Evolutionary conservation across 2,797 vertebrate genomes (phyloP).

Genomic region (Lepilemur septentrionalis): DNA sequence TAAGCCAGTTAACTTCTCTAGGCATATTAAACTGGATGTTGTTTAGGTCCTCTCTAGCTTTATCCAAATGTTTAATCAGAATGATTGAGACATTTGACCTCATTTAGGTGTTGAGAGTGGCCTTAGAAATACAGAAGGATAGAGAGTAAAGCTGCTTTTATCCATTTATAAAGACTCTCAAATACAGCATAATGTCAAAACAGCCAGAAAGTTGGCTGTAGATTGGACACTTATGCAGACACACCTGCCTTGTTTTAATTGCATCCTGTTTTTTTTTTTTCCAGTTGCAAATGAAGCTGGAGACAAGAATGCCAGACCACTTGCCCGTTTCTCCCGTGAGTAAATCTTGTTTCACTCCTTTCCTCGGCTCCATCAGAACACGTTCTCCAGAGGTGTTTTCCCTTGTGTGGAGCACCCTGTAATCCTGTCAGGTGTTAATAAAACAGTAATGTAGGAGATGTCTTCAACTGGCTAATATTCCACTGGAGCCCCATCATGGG

Average conservation of each 20-base stretch:
- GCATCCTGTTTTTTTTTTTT: constrained; percentile 53
- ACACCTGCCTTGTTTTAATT: neutral
- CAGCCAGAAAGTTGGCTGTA: rapidly evolving
- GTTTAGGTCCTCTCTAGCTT: neutral
- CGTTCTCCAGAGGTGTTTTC: neutral
- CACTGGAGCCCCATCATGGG: rapidly evolving
- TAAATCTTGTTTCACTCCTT: constrained; percentile 59
- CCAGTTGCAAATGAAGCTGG: constrained; percentile 95
- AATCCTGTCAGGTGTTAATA: neutral
- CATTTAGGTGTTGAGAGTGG: neutral
- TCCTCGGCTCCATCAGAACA: neutral
- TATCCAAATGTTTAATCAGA: neutral
- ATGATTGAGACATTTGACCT: neutral
- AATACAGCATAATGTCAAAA: neutral
- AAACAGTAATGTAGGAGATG: neutral
- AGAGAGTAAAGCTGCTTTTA: neutral
- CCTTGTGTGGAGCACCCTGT: rapidly evolving
- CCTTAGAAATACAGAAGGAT: neutral
- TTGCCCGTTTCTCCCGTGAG: constrained; percentile 93
- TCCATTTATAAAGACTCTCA: neutral
- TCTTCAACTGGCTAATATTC: neutral
- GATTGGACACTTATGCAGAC: neutral
- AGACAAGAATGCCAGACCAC: constrained; percentile 89
- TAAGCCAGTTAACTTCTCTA: neutral
- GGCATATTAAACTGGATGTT: neutral